Evolutionary conservation across 2,888 invertebrate genomes (phyloP).

Genomic region (Lasioglossum marginatum): DNA sequence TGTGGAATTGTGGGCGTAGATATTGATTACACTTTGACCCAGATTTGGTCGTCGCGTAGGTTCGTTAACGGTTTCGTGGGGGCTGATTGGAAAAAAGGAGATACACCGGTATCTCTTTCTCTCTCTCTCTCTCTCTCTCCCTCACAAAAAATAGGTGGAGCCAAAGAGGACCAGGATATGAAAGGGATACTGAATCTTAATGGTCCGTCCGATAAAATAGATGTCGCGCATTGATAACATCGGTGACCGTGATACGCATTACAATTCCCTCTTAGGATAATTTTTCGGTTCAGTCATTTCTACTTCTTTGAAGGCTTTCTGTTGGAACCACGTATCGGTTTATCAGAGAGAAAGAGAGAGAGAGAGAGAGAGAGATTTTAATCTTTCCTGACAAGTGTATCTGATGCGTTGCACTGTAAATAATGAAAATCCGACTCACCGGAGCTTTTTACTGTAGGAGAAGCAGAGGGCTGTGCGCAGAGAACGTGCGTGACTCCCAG

Average conservation of each 20-base stretch:
- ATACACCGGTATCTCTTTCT: not conserved
- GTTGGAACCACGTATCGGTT: not conserved
- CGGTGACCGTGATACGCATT: not conserved
- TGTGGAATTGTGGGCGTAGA: not conserved
- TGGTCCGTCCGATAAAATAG: not conserved
- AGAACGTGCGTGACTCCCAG: constrained; percentile 80
- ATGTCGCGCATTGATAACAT: not conserved
- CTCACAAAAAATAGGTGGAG: not conserved
- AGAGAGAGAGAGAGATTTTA: not conserved
- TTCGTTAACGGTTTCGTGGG: constrained; percentile 7
- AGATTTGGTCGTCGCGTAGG: not conserved
- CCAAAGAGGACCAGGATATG: not conserved
- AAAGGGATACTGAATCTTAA: not conserved
- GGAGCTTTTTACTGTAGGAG: constrained; percentile 79
- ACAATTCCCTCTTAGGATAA: not conserved
- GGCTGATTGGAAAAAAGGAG: constrained; percentile 11
- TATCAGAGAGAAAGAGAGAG: not conserved
- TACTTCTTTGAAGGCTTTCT: not conserved
- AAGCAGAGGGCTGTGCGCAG: constrained; percentile 78
- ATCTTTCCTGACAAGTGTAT: not conserved
- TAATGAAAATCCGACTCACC: constrained; percentile 73
- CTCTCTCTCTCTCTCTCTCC: not conserved
- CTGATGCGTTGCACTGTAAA: not conserved
- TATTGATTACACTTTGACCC: constrained; percentile 19
- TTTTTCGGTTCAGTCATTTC: not conserved